Evolutionary conservation across 1,140 invertebrate species (phyloP), one percentile per base, ranked within the genome.

Genomic region (Drosophila pruinosa): DNA sequence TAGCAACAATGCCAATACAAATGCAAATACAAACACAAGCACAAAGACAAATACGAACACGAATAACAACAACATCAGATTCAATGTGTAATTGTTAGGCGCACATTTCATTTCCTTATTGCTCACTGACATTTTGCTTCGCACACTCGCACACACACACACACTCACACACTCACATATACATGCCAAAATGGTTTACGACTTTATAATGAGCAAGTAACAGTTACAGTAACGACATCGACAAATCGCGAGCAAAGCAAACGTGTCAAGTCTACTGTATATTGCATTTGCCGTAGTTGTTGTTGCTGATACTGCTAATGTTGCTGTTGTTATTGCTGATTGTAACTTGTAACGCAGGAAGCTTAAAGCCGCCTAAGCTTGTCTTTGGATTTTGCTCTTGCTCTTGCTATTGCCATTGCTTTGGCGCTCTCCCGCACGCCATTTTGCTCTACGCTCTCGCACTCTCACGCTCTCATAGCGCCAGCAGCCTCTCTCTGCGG

Each of bases 41-140:
- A 17, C 8, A 7, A 50, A 26, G 56, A 8, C 10, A 6, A n/a
- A 58, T 36, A 67, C 8, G 7, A 50, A 14, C 36, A 62, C 19
- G 4, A 64, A 47, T 21, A 61, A 12, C 8, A 64, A 31, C 57
- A 77, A 21, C 58, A 64, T 15, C 6, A 68, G 69, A 74, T 75
- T 59, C 64, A 88, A 88, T 88, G 56, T 73, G 70, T 69, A 82
- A 88, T 88, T 85, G 81, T 85, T 85, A 85, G 80, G 82, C 74
- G 78, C 82, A 86, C 75, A 89, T 88, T 89, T 88, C 78, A 88
- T 88, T 88, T 88, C 82, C 82, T 88, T 88, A 88, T 86, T 86
- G 81, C 81, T 86, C 74, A 88, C 82, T 86, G 82, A 86, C 82
- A 86, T 86, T 86, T 86, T 78, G 70, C 81, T 54, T 58, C 28